Conservation (phyloP, 2,888 invertebrate species). For the Amphipyra berbera region DNA sequence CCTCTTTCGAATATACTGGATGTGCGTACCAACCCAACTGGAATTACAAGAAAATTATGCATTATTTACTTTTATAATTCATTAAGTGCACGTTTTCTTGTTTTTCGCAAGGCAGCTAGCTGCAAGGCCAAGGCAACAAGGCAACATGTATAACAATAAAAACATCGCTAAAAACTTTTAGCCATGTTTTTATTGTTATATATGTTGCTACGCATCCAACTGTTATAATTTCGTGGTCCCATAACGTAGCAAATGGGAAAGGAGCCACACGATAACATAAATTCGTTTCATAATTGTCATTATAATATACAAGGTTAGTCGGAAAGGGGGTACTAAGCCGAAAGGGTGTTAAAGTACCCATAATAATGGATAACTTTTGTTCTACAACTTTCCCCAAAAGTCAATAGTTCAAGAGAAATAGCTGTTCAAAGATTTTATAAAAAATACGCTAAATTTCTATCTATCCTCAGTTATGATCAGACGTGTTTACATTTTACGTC, state of each 20-base stretch:
- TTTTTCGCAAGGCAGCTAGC: not conserved
- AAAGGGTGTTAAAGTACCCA: too few species aligned
- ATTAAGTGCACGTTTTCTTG: not conserved
- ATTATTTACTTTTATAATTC: not conserved
- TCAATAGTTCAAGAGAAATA: too few species aligned
- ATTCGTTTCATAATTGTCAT: not conserved
- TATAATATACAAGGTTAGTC: too few species aligned
- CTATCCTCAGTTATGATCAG: too few species aligned
- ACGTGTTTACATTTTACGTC: too few species aligned
- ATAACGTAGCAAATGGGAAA: not conserved
- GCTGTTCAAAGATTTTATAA: too few species aligned
- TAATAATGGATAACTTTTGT: too few species aligned
- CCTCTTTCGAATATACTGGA: conserved; percentile 87
- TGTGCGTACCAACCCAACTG: conserved; percentile 89
- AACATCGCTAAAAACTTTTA: too few species aligned
- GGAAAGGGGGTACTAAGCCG: too few species aligned
- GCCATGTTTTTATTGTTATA: not conserved
- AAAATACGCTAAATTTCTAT: too few species aligned
- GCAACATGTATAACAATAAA: too few species aligned
- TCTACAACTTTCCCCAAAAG: too few species aligned
- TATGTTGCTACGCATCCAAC: not conserved
- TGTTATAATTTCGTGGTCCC: not conserved
- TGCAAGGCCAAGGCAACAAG: not conserved
- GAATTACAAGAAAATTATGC: conserved; percentile 40
- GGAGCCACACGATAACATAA: not conserved